Conservation (phyloP, 2,888 invertebrate genomes). For the Drepana falcataria region DNA sequence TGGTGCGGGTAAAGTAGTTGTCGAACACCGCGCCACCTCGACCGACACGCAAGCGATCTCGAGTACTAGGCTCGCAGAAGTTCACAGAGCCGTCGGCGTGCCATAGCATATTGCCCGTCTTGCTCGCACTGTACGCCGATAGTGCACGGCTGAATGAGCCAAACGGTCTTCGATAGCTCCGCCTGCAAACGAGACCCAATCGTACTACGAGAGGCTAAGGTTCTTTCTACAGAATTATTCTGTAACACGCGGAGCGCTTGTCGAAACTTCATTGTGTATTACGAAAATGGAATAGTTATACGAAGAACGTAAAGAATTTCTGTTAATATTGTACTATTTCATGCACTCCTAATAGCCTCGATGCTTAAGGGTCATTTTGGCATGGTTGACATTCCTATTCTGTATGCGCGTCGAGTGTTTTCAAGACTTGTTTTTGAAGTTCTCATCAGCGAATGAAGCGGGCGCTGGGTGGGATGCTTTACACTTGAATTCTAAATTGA, state of each 20-base stretch:
- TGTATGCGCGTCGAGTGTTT: constrained; percentile 24
- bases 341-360: constrained; percentile 62
- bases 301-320: constrained; percentile 60
- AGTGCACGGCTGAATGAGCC: constrained; percentile 41
- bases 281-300: constrained; percentile 56
- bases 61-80: constrained; percentile 58
- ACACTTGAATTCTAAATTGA: no score
- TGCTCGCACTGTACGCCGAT: constrained; percentile 49
- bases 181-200: constrained; percentile 23
- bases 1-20: constrained; percentile 20
- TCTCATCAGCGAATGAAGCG: no score
- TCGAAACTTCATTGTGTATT: constrained; percentile 23
- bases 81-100: constrained; percentile 24
- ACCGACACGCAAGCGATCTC: constrained; percentile 75
- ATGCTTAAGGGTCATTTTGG: constrained; percentile 76
- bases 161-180: constrained; percentile 34
- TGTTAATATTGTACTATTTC: constrained; percentile 50
- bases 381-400: constrained; percentile 70
- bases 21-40: constrained; percentile 72
- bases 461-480: no score
- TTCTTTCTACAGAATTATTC: constrained; percentile 21
- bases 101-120: constrained; percentile 34
- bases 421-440: constrained; percentile 24
- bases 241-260: constrained; percentile 14
- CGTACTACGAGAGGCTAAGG: constrained; percentile 26